Conservation (phyloP, 2,113 vertebrate genomes). For the Polypterus bichir region DNA sequence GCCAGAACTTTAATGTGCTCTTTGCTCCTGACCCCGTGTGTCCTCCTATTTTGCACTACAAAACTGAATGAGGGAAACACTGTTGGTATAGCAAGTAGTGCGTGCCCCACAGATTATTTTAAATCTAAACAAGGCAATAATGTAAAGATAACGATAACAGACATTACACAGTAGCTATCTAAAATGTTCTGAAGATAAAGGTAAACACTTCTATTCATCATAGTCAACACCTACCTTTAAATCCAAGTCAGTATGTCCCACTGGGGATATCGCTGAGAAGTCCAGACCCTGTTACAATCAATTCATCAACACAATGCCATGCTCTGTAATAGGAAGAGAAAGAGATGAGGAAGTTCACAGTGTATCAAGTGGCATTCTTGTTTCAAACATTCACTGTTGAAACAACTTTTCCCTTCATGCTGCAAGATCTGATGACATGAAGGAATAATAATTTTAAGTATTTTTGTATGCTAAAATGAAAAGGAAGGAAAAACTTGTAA, state of each 20-base stretch:
- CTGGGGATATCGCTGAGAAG: constrained; percentile 28
- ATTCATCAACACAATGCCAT: constrained; percentile 23
- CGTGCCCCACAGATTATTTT: too few species aligned
- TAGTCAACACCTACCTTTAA: constrained; percentile 46
- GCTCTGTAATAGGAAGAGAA: constrained; percentile 31
- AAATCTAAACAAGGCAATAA: background rate
- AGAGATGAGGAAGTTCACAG: constrained; percentile 34
- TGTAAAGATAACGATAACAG: background rate
- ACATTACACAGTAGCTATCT: constrained; percentile 17
- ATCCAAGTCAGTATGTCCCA: constrained; percentile 38
- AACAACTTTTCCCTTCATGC: constrained; percentile 42
- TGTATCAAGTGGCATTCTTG: constrained; percentile 34
- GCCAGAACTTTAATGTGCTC: too few species aligned
- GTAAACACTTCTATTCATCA: constrained; percentile 44
- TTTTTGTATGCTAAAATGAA: too few species aligned
- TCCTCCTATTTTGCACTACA: too few species aligned
- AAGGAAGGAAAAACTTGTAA: too few species aligned
- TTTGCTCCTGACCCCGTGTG: too few species aligned
- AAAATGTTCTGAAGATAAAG: constrained; percentile 47
- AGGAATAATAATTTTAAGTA: constrained; percentile 45
- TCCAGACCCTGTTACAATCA: constrained; percentile 30
- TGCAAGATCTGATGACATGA: constrained; percentile 41
- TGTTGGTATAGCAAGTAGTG: too few species aligned
- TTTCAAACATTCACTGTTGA: constrained; percentile 29
- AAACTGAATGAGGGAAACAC: too few species aligned